These are phyloP conservation scores for Acrobasis repandana DNA, from an alignment of 2,888 invertebrate species.

Conservation along the genomic window DNA sequence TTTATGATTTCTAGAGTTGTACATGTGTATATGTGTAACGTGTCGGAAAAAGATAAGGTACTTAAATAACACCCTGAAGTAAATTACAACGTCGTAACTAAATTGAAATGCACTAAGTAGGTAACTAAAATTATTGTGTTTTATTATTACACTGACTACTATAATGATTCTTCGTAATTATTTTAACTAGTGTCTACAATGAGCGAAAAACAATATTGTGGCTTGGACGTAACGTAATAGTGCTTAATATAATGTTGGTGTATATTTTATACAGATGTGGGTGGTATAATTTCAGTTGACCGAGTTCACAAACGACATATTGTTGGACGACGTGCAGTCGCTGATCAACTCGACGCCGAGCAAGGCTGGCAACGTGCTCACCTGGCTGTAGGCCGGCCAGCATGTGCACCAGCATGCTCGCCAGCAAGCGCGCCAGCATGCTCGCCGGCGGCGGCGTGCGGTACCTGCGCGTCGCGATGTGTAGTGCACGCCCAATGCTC, in stretches of 20 bases:
- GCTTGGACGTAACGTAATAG: slow-evolving; percentile 1
- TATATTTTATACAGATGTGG: too few species aligned
- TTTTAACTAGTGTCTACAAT: not conserved
- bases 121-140: too few species aligned
- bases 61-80: too few species aligned
- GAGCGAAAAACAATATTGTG: not conserved
- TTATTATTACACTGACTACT: not conserved
- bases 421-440: slow-evolving; percentile 8
- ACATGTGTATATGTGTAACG: too few species aligned
- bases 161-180: not conserved
- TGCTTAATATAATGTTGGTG: not conserved
- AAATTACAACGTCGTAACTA: too few species aligned
- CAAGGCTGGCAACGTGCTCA: slow-evolving; percentile 93
- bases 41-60: too few species aligned
- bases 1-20: too few species aligned
- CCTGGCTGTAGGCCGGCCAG: slow-evolving; percentile 87
- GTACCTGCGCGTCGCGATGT: slow-evolving; percentile 14
- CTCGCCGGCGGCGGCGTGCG: slow-evolving; percentile 20
- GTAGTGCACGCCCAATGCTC: slow-evolving; percentile 35
- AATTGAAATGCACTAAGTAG: too few species aligned
- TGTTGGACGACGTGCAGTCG: slow-evolving; percentile 94
- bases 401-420: not conserved
- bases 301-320: slow-evolving; percentile 93
- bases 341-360: slow-evolving; percentile 93
- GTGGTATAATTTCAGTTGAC: slow-evolving; percentile 86